Evolutionary conservation across 2,888 invertebrate genomes (phyloP).

Genomic region (Melitaea athalia): DNA sequence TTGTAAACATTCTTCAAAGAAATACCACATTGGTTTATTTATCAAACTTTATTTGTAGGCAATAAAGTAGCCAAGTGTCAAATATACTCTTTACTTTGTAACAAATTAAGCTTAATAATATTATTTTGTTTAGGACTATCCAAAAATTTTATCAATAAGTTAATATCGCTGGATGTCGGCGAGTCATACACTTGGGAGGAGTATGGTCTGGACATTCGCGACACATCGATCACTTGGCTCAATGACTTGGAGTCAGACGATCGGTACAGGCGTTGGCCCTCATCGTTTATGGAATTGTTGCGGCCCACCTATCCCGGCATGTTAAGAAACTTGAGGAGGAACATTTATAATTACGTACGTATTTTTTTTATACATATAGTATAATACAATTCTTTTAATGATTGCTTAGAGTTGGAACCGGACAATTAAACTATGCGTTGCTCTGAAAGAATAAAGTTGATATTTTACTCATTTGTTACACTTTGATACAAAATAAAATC

Average conservation of each 20-base stretch:
- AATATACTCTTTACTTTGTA: too few relatives aligned
- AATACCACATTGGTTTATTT: too few relatives aligned
- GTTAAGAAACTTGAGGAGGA: conserved; percentile 93
- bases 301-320: conserved; percentile 99
- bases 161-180: conserved; percentile 88
- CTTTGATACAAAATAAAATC: too few relatives aligned
- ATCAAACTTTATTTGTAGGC: too few relatives aligned
- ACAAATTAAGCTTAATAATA: not conserved
- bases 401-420: too few relatives aligned
- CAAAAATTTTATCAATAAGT: conserved; percentile 83
- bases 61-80: too few relatives aligned
- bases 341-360: conserved; percentile 89
- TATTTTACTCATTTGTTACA: too few relatives aligned
- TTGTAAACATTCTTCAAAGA: too few relatives aligned
- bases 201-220: conserved; percentile 97
- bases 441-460: too few relatives aligned
- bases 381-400: not conserved
- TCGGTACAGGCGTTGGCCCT: conserved; percentile 94
- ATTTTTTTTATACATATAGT: not conserved
- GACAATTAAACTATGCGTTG: too few relatives aligned
- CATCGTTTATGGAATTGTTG: conserved; percentile 93
- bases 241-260: conserved; percentile 97
- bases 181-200: conserved; percentile 83
- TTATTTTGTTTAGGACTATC: conserved; percentile 76
- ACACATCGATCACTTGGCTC: conserved; percentile 95